Conservation (phyloP, 2,797 vertebrate genomes). For the Triplophysa bombifrons region DNA sequence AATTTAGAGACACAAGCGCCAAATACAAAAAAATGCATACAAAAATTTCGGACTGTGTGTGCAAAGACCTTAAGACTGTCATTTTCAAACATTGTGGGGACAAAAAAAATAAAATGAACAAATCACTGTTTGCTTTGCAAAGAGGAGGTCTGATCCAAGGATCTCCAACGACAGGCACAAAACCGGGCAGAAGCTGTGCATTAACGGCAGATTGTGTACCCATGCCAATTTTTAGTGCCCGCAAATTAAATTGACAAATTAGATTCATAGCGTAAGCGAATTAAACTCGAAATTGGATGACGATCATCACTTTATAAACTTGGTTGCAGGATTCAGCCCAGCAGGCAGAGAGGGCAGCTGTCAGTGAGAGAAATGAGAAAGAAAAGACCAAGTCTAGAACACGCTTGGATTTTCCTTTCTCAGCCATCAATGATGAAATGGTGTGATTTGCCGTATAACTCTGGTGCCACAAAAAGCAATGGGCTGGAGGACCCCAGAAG, state of each 20-base stretch:
- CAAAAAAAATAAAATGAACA: conserved; percentile 26
- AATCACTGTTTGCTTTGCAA: no score
- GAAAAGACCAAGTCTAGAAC: conserved; percentile 68
- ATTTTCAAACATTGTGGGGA: conserved; percentile 63
- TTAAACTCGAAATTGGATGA: conserved; percentile 65
- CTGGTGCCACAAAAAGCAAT: conserved; percentile 63
- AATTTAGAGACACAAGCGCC: no score
- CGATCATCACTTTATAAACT: conserved; percentile 52
- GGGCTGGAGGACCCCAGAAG: conserved; percentile 65
- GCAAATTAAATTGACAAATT: conserved; percentile 68
- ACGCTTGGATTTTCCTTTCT: conserved; percentile 61
- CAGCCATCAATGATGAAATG: conserved; percentile 63
- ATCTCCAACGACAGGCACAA: conserved; percentile 65
- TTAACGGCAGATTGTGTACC: conserved; percentile 66
- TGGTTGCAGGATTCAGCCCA: conserved; percentile 57
- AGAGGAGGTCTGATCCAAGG: conserved; percentile 34
- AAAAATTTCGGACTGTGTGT: no score
- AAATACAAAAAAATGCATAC: no score
- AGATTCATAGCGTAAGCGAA: conserved; percentile 72
- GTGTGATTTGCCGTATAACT: conserved; percentile 63
- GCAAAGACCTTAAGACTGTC: conserved; percentile 53
- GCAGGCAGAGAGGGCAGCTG: conserved; percentile 64
- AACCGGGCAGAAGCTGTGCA: conserved; percentile 59
- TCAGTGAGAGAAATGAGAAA: conserved; percentile 64
- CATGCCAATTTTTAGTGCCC: conserved; percentile 63